These are phyloP conservation scores for Sisyra terminalis DNA, from an alignment of 2,888 invertebrate species.

Conservation along the genomic window DNA sequence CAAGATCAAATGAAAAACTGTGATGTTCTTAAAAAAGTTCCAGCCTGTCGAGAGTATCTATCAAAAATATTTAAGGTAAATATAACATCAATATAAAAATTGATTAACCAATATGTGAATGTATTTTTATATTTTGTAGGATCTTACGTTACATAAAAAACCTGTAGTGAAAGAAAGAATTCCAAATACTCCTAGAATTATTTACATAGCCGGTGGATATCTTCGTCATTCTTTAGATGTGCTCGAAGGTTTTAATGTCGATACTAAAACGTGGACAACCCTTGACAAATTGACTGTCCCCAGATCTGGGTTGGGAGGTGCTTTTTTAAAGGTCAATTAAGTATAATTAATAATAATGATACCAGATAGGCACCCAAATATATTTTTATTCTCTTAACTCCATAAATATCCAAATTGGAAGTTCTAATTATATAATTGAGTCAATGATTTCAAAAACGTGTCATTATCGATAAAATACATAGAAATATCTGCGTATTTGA, in stretches of 20 bases:
- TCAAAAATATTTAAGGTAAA: constrained; percentile 68
- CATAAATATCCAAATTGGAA: too few species aligned
- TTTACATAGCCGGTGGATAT: constrained; percentile 86
- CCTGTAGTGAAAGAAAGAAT: constrained; percentile 71
- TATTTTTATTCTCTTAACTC: too few species aligned
- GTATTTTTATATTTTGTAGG: constrained; percentile 28
- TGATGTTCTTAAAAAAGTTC: constrained; percentile 70
- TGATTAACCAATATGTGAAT: background rate
- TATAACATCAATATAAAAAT: too few species aligned
- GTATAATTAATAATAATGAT: too few species aligned
- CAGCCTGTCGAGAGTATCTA: constrained; percentile 78
- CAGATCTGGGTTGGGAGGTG: constrained; percentile 73
- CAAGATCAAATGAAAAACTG: constrained; percentile 86
- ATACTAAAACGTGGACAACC: constrained; percentile 69
- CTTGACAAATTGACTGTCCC: constrained; percentile 74
- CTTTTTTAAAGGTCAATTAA: constrained; percentile 68
- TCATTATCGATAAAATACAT: too few species aligned
- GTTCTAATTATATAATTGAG: background rate
- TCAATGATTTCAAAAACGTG: background rate
- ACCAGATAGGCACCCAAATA: too few species aligned
- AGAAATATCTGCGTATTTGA: too few species aligned
- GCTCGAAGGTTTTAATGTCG: constrained; percentile 77
- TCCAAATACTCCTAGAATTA: constrained; percentile 76
- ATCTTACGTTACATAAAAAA: constrained; percentile 75
- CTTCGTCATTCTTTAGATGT: constrained; percentile 70